Base-by-base conservation (phyloP, 2,797 vertebrate genomes). In the Cephalopachus bancanus region DNA sequence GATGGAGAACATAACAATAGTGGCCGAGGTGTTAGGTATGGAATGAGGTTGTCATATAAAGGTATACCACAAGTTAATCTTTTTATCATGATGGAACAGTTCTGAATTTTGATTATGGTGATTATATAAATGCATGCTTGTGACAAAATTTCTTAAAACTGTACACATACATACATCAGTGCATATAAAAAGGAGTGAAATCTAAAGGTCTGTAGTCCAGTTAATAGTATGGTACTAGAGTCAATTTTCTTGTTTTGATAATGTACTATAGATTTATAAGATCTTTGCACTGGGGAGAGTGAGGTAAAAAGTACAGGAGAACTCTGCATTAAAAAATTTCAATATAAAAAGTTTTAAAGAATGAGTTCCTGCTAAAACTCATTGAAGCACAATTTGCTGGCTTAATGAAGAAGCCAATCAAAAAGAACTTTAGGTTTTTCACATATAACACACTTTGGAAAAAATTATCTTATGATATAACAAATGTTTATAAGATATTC, bases 81-180 rank as follows among this genome's bases (percentile, higher is more conserved):
- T 51, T 93, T 71, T 53, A 30, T 62, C 49, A n/a, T 96, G 6
- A 93, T 78, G 17, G 49, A 89, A 10, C 10, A 75, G 65, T 93
- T 88, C 44, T 33, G 75, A 83, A 79, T 83, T 11, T 76, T 78
- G 22, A 69, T 71, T 86, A 8, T 76, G 4, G 10, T 78, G 0
- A 37, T 90, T 74, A 67, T 26, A 83, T 69, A 90, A 37, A 83
- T 64, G 26, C 57, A 62, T 49, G 7, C 7, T 72, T 72, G 20
- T 83, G 67, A 79, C 91, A 83, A 95, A 90, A 64, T 62, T 71
- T 44, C 59, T 62, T 62, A 55, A 37, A 95, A 60, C 65, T 76
- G 75, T 44, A 72, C 0, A 78, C 20, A 86, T 28, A 93, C 5
- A 62, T 22, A 57, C 3, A 89, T 11, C 67, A 94, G 20, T 69